Base-by-base conservation (phyloP, 1,140 invertebrate genomes). In the Drosophila paulistorum region DNA sequence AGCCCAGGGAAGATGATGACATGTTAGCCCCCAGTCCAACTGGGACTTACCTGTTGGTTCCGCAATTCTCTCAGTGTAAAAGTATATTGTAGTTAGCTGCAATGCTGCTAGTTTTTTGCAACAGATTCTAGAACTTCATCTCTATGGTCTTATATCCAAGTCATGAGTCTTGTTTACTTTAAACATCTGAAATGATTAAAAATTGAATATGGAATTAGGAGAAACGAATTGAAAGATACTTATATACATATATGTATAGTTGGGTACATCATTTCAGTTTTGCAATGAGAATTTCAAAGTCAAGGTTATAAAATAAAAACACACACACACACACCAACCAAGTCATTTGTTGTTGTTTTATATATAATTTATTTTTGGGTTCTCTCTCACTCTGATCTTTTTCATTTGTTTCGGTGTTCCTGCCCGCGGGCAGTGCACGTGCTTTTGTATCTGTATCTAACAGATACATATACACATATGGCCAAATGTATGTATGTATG, bases 221-320 rank as follows among this genome's bases (percentile, higher is more conserved):
- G 30, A 30, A 30, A 30, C 30, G 30, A 30, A 30, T 30, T 30
- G 30, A 30, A 30, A 30, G 5, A 30, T 30, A 26, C 26, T 30
- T 9, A 3, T 3, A 13, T 26, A 26, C 23, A 35, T 35, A 58
- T 57, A 66, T 14, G 30, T 60, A 54, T n/a, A 75, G 20, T 45
- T 65, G 48, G 37, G 51, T 77, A 72, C 67, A 80, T 85, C 61
- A 71, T 71, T 70, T n/a, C 26, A 33, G n/a, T 68, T 66, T 78
- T 81, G 81, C 82, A 86, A 86, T 87, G 65, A 83, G 82, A 80
- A 89, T 87, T 87, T 89, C 74, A 78, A 83, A 87, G 84, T 89
- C 84, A 87, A 87, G 84, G 84, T 80, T 82, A 87, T 72, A 45
- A 30, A 45, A 39, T 4, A 68, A 74, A 82, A 87, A 45, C 14